Evolutionary conservation across 2,888 invertebrate genomes (phyloP), one percentile per base, ranked within the genome.

Genomic region (Brachycybe producta): DNA sequence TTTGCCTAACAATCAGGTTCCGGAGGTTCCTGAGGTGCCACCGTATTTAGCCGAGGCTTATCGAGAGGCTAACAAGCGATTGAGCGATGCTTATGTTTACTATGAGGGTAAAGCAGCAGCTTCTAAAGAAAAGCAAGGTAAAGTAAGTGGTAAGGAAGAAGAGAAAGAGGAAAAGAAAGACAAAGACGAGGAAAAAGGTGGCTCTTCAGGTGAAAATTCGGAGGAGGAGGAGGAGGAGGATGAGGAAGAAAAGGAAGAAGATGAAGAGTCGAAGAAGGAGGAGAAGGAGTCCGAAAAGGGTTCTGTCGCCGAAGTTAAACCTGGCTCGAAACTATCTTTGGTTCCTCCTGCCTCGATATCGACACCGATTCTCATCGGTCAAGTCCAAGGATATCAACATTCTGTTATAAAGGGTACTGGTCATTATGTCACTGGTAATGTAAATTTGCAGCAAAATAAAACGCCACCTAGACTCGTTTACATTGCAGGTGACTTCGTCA

Each of bases 1-100:
- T 40, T n/a, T 48, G n/a, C 48, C 48, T n/a, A n/a, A n/a, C n/a
- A n/a, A n/a, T n/a, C n/a, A n/a, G n/a, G n/a, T n/a, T n/a, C n/a
- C n/a, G n/a, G 48, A 32, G 7, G 48, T 40, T n/a, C 48, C 40
- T 1, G 28, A 38, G 5, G 23, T 48, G 30, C 48, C 48, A 19
- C 39, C 38, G n/a, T 13, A 40, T 35, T 19, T 48, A n/a, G 27
- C 26, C 24, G 23, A 48, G 19, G 48, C 48, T n/a, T 48, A 48
- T 23, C 21, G 40, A 26, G 48, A 48, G 30, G 38, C 48, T 28
- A 48, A 48, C 28, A 13, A 26, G 8, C 24, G 48, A 19, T 28
- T 48, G 4, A 40, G 28, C 5, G 39, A 40, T 23, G 48, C 48
- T 19, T 40, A 48, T 40, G 24, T 24, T 28, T n/a, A n/a, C n/a